Evolutionary conservation across 2,888 invertebrate species (phyloP).

Genomic region (Crematogaster levior): DNA sequence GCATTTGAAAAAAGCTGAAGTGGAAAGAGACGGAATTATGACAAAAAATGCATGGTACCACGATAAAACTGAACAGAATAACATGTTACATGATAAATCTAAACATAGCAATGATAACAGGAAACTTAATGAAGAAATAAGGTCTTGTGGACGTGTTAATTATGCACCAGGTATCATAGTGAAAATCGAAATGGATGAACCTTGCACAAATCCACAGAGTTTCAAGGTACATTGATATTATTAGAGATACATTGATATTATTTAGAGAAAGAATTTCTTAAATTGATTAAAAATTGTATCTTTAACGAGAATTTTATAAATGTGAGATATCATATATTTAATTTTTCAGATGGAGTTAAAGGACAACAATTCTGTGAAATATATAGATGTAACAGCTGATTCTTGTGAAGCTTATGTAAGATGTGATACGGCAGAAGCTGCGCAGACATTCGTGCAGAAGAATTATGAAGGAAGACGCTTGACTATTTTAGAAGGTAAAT

Average conservation of each 20-base stretch:
- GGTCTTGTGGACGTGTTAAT: slow-evolving; percentile 72
- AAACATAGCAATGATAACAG: slow-evolving; percentile 73
- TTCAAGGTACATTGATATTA: slow-evolving; percentile 88
- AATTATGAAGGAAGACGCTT: slow-evolving; percentile 81
- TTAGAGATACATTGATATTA: too few relatives aligned
- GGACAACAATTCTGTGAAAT: slow-evolving; percentile 89
- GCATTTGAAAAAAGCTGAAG: slow-evolving; percentile 86
- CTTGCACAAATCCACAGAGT: slow-evolving; percentile 89
- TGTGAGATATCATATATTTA: not conserved
- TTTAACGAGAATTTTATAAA: slow-evolving; percentile 1
- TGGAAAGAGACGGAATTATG: slow-evolving; percentile 19
- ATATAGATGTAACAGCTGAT: slow-evolving; percentile 93
- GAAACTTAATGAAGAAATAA: slow-evolving; percentile 68
- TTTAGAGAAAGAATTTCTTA: slow-evolving; percentile 22
- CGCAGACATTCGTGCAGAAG: slow-evolving; percentile 84
- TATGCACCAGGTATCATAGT: slow-evolving; percentile 90
- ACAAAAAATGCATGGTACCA: slow-evolving; percentile 11
- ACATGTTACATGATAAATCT: slow-evolving; percentile 10
- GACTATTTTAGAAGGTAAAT: slow-evolving; percentile 84
- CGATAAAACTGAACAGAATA: slow-evolving; percentile 11
- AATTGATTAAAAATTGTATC: not conserved
- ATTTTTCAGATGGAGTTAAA: slow-evolving; percentile 88
- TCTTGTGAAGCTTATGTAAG: slow-evolving; percentile 90
- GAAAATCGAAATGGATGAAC: slow-evolving; percentile 89
- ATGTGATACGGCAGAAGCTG: slow-evolving; percentile 87